Conservation (phyloP, 2,888 invertebrate genomes). For the Yponomeuta cagnagella region DNA sequence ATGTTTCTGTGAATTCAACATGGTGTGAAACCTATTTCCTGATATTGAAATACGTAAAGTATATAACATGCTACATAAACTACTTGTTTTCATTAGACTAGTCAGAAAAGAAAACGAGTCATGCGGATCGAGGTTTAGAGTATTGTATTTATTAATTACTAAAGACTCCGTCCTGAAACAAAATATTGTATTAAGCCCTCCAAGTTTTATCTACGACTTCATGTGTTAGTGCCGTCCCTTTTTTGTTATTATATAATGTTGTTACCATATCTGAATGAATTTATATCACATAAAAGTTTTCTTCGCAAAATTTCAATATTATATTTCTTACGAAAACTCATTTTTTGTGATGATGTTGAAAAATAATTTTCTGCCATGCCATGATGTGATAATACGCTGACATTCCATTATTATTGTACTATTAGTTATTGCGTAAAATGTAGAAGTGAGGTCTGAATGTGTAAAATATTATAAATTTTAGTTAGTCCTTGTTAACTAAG, state of each 20-base stretch:
- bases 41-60: neutral
- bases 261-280: conserved; percentile 6
- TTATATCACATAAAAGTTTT: neutral
- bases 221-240: neutral
- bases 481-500: conserved; percentile 65
- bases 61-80: neutral
- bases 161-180: conserved; percentile 21
- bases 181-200: neutral
- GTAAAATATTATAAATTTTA: conserved; percentile 60
- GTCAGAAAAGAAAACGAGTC: conserved; percentile 60
- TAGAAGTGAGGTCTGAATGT: conserved; percentile 67
- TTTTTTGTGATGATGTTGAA: conserved; percentile 31
- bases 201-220: neutral
- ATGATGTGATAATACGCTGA: conserved; percentile 62
- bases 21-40: neutral
- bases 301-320: neutral
- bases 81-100: conserved; percentile 58
- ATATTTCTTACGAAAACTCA: neutral
- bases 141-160: conserved; percentile 54
- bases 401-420: conserved; percentile 49
- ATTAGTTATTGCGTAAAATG: conserved; percentile 46
- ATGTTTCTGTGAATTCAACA: neutral
- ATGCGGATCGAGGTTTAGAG: conserved; percentile 48
- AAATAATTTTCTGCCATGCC: conserved; percentile 54
- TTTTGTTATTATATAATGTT: neutral